Percentiles rank a stretch among this genome's conserved stretches.
Conservation (phyloP, 2,113 vertebrate genomes). For the Oceanodroma tethys region DNA sequence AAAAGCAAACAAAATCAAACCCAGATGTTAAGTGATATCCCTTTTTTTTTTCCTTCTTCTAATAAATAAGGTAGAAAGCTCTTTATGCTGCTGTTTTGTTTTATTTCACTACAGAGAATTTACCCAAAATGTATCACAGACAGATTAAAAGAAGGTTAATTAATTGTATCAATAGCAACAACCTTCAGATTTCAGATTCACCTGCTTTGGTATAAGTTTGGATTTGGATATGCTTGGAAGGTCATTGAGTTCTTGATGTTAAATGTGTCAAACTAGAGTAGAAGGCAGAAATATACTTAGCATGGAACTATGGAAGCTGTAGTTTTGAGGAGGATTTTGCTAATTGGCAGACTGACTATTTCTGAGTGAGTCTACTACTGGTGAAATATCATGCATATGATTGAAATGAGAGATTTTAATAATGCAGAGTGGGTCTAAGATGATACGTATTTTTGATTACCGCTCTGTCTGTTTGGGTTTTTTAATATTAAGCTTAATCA, state of each 20-base stretch:
- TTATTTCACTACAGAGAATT: not conserved
- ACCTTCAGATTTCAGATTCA: not conserved
- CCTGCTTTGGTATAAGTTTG: not conserved
- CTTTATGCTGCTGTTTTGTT: not conserved
- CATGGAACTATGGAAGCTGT: not conserved
- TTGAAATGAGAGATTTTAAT: slow-evolving; percentile 9
- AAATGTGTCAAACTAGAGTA: not conserved
- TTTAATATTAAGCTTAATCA: slow-evolving; percentile 60
- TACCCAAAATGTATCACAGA: not conserved
- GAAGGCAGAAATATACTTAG: not conserved
- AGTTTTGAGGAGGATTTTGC: not conserved
- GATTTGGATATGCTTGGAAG: not conserved
- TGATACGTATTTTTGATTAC: slow-evolving; percentile 38
- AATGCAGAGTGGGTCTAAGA: not conserved
- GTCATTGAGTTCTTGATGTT: not conserved
- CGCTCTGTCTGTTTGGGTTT: not conserved
- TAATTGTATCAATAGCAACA: not conserved
- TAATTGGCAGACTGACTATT: not conserved
- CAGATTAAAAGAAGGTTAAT: not conserved
- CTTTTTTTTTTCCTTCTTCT: not conserved
- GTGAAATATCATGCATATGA: not conserved
- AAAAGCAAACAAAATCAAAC: not conserved
- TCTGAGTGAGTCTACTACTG: not conserved
- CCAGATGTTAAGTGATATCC: not conserved
- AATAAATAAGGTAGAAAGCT: not conserved